A percentile compares a stretch with the other conserved stretches of the same genome.
phyloP scores from a whole-genome alignment of 2,797 vertebrate species.

The Hoplostethus atlanticus region DNA sequence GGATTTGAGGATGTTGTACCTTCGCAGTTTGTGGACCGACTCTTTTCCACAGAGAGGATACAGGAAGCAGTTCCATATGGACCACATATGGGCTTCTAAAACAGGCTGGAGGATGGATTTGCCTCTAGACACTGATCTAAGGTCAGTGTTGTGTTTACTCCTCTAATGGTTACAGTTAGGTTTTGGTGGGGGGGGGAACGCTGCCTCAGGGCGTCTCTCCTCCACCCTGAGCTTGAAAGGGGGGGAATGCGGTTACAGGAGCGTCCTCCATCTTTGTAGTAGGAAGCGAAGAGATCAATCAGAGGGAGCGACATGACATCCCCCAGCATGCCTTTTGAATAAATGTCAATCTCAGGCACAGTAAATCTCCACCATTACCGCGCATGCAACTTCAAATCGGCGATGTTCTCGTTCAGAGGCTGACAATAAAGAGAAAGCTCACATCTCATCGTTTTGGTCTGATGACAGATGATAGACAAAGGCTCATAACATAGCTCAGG shows the following conservation, averaged over 20 bases:
- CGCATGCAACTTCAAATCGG: conserved; percentile 40
- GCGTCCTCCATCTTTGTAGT: conserved; percentile 78
- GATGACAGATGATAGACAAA: conserved; percentile 20
- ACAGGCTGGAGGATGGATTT: conserved; percentile 65
- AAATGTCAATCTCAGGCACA: conserved; percentile 73
- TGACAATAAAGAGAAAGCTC: conserved; percentile 26
- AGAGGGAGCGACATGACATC: conserved; percentile 76
- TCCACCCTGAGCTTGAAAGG: conserved; percentile 75
- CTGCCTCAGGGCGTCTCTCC: conserved; percentile 76
- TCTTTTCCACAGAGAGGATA: conserved; percentile 61
- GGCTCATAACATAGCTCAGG: conserved; percentile 3
- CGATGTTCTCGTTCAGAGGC: conserved; percentile 31
- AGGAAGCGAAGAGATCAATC: conserved; percentile 82
- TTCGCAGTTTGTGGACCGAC: conserved; percentile 56
- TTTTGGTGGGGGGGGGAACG: conserved; percentile 45
- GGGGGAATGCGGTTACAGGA: conserved; percentile 73
- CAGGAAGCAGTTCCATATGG: conserved; percentile 79
- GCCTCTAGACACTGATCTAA: conserved; percentile 77
- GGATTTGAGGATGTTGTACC: conserved; percentile 57
- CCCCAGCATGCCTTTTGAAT: conserved; percentile 73
- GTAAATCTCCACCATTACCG: conserved; percentile 68
- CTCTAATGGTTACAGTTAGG: conserved; percentile 79
- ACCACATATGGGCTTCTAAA: conserved; percentile 76
- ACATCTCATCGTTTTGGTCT: conserved; percentile 25
- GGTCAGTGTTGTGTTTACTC: conserved; percentile 75